These are phyloP conservation scores for Brachyistius frenatus DNA, from an alignment of 2,113 vertebrate genomes.

Conservation along the genomic window DNA sequence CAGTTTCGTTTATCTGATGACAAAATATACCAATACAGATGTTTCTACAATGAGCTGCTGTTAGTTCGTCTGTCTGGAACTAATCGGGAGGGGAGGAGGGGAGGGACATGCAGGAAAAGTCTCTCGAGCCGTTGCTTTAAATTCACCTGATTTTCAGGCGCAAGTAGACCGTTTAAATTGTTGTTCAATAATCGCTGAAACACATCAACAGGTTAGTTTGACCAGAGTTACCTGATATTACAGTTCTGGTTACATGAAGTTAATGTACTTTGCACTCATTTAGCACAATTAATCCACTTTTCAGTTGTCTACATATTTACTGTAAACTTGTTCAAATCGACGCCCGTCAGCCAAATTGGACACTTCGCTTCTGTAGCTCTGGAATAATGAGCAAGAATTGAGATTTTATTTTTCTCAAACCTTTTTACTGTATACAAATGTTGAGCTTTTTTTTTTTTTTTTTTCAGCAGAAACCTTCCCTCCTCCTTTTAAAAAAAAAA, in stretches of 20 bases:
- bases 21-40: too few species aligned
- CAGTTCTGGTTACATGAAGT: neutral
- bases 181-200: too few species aligned
- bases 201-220: neutral
- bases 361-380: neutral
- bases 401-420: neutral
- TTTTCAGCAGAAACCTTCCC: neutral
- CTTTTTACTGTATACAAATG: neutral
- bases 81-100: too few species aligned
- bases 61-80: too few species aligned
- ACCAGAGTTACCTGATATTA: neutral
- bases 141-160: too few species aligned
- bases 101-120: too few species aligned
- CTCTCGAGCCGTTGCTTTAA: too few species aligned
- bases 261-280: neutral
- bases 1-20: neutral
- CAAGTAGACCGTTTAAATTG: too few species aligned
- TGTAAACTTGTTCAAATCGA: neutral
- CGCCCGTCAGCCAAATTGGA: neutral
- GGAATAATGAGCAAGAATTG: constrained; percentile 6
- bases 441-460: neutral
- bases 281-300: neutral
- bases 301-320: neutral
- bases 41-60: too few species aligned
- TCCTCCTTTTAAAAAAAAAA: neutral